These are phyloP conservation scores for Pungitius pungitius DNA, from an alignment of 2,113 vertebrate genomes.

Conservation along the genomic window DNA sequence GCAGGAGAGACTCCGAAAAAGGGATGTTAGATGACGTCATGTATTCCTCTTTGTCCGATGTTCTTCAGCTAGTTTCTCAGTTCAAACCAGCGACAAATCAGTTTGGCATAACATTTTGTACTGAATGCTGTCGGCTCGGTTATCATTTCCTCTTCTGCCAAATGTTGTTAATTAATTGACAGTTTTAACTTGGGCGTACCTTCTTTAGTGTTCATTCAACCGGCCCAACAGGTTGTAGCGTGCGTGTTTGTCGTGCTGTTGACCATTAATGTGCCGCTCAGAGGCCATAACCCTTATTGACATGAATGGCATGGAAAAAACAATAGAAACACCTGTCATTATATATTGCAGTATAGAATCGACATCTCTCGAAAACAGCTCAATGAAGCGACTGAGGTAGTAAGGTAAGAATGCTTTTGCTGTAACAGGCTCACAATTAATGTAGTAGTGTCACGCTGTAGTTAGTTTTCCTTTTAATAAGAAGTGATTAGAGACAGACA, in stretches of 20 bases:
- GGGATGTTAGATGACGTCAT: constrained; percentile 29
- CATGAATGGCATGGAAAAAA: neutral
- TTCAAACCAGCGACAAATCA: constrained; percentile 43
- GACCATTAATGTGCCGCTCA: neutral
- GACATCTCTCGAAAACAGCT: neutral
- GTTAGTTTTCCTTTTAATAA: neutral
- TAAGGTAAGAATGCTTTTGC: no score
- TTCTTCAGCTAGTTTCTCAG: constrained; percentile 42
- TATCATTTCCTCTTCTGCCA: neutral
- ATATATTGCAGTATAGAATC: neutral
- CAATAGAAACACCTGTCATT: neutral
- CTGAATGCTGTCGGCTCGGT: neutral
- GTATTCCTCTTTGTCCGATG: constrained; percentile 48
- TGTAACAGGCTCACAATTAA: neutral
- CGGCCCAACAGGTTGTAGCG: neutral
- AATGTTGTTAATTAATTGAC: neutral
- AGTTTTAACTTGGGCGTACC: neutral
- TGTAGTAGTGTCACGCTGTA: neutral
- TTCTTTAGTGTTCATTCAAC: neutral
- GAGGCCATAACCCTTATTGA: no score
- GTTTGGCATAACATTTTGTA: neutral
- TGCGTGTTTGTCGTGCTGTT: neutral
- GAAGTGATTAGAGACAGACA: neutral
- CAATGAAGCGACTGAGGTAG: neutral
- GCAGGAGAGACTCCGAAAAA: constrained; percentile 14